phyloP scores from a whole-genome alignment of 2,113 vertebrate genomes.

The Sinocyclocheilus maitianheensis region DNA sequence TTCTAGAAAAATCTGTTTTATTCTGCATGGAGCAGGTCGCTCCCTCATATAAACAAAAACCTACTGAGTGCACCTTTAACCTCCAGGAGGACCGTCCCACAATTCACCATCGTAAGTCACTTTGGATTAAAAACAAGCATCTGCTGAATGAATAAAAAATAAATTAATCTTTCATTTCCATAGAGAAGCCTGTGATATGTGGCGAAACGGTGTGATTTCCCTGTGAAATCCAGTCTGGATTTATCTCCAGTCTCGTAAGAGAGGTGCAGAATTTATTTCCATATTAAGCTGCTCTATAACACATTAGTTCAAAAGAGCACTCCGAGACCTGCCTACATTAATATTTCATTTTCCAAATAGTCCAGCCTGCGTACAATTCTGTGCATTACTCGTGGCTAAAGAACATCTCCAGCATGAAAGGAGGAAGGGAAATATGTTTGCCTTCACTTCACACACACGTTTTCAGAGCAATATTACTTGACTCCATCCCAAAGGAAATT shows the following conservation, averaged over 20 bases:
- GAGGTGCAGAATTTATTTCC: slow-evolving; percentile 48
- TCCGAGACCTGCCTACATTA: slow-evolving; percentile 31
- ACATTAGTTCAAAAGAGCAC: slow-evolving; percentile 29
- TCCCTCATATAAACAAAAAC: slow-evolving; percentile 3
- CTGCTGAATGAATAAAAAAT: slow-evolving; percentile 35
- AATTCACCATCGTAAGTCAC: neutral
- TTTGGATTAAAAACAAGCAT: neutral
- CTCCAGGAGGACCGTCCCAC: neutral
- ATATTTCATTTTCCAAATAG: slow-evolving; percentile 30
- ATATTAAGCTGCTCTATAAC: slow-evolving; percentile 48
- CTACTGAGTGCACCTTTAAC: slow-evolving; percentile 1
- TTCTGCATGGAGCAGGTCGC: neutral
- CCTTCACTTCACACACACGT: slow-evolving; percentile 12
- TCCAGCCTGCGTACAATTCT: slow-evolving; percentile 14
- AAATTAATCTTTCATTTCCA: slow-evolving; percentile 28
- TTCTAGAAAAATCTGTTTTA: slow-evolving; percentile 8
- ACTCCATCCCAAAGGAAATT: slow-evolving; percentile 24
- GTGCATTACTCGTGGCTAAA: neutral
- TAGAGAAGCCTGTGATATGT: slow-evolving; percentile 34
- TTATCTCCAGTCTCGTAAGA: slow-evolving; percentile 27
- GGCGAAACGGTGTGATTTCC: neutral
- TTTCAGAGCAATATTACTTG: slow-evolving; percentile 13
- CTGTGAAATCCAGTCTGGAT: slow-evolving; percentile 24
- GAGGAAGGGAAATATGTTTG: slow-evolving; percentile 31
- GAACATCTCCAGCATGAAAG: neutral